Evolutionary conservation across 2,113 vertebrate species (phyloP).

Genomic region (Rutilus rutilus): DNA sequence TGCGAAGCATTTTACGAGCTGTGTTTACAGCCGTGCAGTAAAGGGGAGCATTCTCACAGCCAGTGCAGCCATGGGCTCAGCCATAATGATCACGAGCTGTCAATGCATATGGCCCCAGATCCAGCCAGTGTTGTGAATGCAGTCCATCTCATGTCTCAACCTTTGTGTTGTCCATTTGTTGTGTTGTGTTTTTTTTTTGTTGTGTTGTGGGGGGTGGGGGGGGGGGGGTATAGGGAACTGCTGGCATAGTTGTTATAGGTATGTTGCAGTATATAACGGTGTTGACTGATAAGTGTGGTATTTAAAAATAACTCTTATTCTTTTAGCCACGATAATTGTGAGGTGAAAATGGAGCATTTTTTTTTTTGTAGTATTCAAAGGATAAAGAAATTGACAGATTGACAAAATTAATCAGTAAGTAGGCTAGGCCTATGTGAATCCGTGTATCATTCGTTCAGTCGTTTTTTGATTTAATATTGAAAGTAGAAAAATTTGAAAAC

Average conservation of each 20-base stretch:
- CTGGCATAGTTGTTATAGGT: not conserved
- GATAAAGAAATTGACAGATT: too few relatives aligned
- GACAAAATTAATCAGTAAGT: too few relatives aligned
- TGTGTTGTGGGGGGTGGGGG: not conserved
- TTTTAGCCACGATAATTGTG: too few relatives aligned
- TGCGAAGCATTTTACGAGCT: constrained; percentile 40
- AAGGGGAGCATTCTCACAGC: constrained; percentile 24
- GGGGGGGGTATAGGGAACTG: not conserved
- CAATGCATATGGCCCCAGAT: constrained; percentile 29
- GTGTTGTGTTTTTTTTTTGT: not conserved
- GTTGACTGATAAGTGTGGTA: not conserved
- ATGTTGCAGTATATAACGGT: not conserved
- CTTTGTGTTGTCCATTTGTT: constrained; percentile 22
- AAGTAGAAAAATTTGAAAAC: too few relatives aligned
- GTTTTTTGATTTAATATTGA: too few relatives aligned
- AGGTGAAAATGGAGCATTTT: too few relatives aligned
- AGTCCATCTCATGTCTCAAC: not conserved
- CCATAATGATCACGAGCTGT: constrained; percentile 43
- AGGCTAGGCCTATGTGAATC: too few relatives aligned
- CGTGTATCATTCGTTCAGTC: too few relatives aligned
- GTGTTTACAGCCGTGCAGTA: constrained; percentile 48
- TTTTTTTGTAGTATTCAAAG: too few relatives aligned
- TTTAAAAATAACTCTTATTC: not conserved
- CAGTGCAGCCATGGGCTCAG: constrained; percentile 20
- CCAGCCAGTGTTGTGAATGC: constrained; percentile 29